phyloP scores from a whole-genome alignment of 2,113 vertebrate species.

The Climacteris rufus region DNA sequence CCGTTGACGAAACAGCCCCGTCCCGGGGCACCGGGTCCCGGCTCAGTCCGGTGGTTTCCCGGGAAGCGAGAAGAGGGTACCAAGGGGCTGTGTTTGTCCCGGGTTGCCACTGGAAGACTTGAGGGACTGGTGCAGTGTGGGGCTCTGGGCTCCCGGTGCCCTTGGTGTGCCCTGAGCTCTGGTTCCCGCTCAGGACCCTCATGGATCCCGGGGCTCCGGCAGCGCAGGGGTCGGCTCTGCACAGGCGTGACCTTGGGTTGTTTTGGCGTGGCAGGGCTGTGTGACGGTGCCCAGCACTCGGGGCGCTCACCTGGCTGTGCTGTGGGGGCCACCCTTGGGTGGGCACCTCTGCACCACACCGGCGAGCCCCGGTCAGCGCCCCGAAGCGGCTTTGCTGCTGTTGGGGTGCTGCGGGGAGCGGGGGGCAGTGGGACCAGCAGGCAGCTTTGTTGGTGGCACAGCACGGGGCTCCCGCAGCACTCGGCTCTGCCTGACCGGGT shows the following conservation, averaged over 20 bases:
- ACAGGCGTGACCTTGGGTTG: background rate
- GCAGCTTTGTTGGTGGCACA: background rate
- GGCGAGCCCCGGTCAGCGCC: background rate
- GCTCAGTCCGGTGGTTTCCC: background rate
- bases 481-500: background rate
- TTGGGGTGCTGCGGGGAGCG: background rate
- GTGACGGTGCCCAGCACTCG: background rate
- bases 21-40: background rate
- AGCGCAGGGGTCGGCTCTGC: background rate
- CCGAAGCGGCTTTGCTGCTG: fast-evolving
- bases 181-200: background rate
- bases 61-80: background rate
- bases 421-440: background rate
- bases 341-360: background rate
- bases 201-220: background rate
- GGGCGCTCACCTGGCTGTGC: background rate
- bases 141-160: background rate
- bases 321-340: background rate
- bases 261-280: background rate
- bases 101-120: background rate
- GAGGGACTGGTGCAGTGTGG: background rate
- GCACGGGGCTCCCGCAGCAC: background rate
- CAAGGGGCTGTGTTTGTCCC: background rate
- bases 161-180: background rate
- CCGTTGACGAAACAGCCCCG: background rate